Conservation (phyloP, 2,888 invertebrate genomes). For the Aphelenchoides bicaudatus region DNA sequence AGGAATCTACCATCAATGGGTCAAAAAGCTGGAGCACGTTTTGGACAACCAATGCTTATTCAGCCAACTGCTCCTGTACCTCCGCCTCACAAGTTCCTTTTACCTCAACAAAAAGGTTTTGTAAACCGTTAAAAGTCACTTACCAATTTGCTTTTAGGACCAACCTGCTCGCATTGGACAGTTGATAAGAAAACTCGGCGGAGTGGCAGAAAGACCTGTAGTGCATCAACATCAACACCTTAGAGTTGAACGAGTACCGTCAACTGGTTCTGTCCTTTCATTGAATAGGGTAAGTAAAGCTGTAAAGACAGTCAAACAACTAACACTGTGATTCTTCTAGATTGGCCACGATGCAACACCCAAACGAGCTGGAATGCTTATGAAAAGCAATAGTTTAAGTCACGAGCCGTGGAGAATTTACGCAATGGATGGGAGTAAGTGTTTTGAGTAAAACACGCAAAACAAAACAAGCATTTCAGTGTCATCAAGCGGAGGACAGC, state of each 20-base stretch:
- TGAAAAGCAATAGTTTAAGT: conserved; percentile 56
- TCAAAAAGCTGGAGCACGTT: background rate
- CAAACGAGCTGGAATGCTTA: conserved; percentile 29
- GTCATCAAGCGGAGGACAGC: too few relatives aligned
- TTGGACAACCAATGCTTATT: background rate
- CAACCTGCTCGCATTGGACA: conserved; percentile 48
- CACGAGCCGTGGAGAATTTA: conserved; percentile 56
- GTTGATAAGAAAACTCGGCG: conserved; percentile 52
- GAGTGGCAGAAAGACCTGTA: conserved; percentile 19
- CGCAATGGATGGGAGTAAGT: conserved; percentile 30
- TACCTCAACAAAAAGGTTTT: conserved; percentile 8
- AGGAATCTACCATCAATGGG: conserved; percentile 40
- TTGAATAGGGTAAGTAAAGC: conserved; percentile 45
- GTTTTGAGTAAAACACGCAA: background rate
- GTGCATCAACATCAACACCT: conserved; percentile 11
- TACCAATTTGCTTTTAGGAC: too few relatives aligned
- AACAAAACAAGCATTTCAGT: too few relatives aligned
- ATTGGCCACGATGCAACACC: conserved; percentile 5
- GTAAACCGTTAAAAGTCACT: too few relatives aligned
- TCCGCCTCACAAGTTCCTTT: conserved; percentile 5
- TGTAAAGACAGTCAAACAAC: too few relatives aligned
- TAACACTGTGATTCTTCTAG: background rate
- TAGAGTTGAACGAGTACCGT: conserved; percentile 16
- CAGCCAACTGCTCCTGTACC: background rate
- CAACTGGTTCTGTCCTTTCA: conserved; percentile 51